Percentiles rank a stretch among this genome's conserved stretches.
phyloP scores from a whole-genome alignment of 1,140 invertebrate genomes.

The Eulimnadia texana region DNA sequence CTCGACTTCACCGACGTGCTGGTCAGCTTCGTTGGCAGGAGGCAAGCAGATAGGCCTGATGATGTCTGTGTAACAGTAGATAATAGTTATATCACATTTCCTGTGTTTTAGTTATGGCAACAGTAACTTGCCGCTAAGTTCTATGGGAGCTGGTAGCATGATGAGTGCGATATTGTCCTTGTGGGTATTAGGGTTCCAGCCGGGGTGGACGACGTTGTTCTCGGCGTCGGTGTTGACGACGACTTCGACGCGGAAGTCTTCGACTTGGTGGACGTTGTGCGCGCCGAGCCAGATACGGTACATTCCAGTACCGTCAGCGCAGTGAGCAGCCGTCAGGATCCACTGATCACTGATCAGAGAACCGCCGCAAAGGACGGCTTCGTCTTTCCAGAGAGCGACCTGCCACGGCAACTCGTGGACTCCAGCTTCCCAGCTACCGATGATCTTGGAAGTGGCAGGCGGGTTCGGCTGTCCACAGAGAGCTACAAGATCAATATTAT shows the following conservation, averaged over 20 bases:
- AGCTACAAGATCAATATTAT: neutral
- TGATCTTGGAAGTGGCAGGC: conserved; percentile 18
- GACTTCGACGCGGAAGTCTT: conserved; percentile 15
- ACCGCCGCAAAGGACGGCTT: conserved; percentile 32
- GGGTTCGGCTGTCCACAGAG: conserved; percentile 14
- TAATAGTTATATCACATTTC: neutral
- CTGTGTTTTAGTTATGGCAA: neutral
- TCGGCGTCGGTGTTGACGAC: conserved; percentile 12
- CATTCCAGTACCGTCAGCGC: conserved; percentile 22
- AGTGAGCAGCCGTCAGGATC: conserved; percentile 39
- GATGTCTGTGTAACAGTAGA: conserved; percentile 27
- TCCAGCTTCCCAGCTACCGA: conserved; percentile 21
- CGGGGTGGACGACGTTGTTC: conserved; percentile 32
- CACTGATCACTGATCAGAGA: conserved; percentile 37
- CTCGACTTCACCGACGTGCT: conserved; percentile 29
- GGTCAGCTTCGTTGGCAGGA: conserved; percentile 26
- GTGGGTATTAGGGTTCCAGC: conserved; percentile 30
- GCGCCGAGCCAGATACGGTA: neutral
- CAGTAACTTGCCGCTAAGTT: conserved; percentile 23
- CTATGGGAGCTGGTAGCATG: conserved; percentile 31
- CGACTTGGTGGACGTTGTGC: neutral
- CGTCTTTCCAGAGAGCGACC: conserved; percentile 18
- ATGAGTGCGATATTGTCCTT: conserved; percentile 41
- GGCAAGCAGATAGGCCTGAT: conserved; percentile 35
- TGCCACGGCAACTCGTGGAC: conserved; percentile 33